These are phyloP conservation scores for Cettia cetti DNA, from an alignment of 2,113 vertebrate species.

Conservation along the genomic window DNA sequence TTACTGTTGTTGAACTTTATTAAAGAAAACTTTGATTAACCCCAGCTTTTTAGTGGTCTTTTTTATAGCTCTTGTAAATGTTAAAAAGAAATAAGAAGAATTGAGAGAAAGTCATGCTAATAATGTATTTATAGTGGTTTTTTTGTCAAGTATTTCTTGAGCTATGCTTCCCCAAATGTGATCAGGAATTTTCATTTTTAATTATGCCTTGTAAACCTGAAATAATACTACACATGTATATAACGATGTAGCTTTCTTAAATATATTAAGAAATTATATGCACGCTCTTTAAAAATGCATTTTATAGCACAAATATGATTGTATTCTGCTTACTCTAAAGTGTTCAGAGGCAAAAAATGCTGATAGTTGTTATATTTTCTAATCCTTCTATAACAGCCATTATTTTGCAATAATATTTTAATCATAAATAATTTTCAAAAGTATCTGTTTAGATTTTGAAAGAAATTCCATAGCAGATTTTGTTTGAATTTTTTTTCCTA, in stretches of 20 bases:
- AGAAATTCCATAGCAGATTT: not conserved
- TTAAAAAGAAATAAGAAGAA: not conserved
- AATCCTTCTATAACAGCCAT: not conserved
- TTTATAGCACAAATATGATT: not conserved
- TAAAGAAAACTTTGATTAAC: not conserved
- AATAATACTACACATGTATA: not conserved
- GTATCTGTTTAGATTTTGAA: not conserved
- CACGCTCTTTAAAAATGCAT: fast-evolving
- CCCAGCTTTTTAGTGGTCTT: not conserved
- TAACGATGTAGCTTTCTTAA: not conserved
- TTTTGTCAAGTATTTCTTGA: not conserved
- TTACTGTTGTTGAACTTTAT: not conserved
- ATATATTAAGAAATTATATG: too few relatives aligned
- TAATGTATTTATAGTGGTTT: not conserved
- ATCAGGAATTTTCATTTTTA: not conserved
- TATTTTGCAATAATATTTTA: not conserved
- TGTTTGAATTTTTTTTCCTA: not conserved
- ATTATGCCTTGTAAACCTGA: not conserved
- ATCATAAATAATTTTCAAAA: not conserved
- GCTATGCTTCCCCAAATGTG: fast-evolving
- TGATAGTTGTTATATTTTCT: not conserved
- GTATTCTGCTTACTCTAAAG: not conserved
- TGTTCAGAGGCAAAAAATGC: not conserved
- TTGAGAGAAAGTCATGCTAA: not conserved
- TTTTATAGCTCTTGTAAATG: not conserved